Evolutionary conservation across 2,888 invertebrate species (phyloP), one percentile per base, ranked within the genome.

Genomic region (Acanthosepion pharaonis): DNA sequence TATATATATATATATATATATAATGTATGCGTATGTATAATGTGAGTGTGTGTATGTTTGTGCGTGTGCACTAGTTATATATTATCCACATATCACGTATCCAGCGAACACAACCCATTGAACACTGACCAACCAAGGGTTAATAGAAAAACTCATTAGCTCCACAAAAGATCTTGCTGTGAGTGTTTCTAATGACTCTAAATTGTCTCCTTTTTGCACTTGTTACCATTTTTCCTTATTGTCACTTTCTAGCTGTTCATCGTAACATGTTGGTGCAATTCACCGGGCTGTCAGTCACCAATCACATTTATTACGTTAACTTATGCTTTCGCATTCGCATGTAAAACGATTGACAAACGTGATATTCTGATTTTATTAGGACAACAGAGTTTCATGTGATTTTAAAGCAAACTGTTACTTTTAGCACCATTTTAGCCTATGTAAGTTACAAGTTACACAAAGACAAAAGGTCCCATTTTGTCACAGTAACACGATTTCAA

Each of bases 1-100:
- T 78, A 78, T 92, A 92, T 18, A 92, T 92, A 92, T 92, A 92
- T 92, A 92, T 92, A 42, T 92, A 42, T 92, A 91, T 64, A 91
- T 33, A 18, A 8, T 78, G 28, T 78, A 9, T 78, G 28, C n/a
- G 28, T 78, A 9, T n/a, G 28, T 28, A 18, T 42, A 42, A 42
- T 42, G 42, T 78, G 78, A 9, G 78, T n/a, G 78, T n/a, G 11
- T 15, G 78, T 78, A 23, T 15, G n/a, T 78, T 11, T 5, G n/a
- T 78, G 78, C 33, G n/a, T 15, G 18, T 78, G 78, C n/a, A 5
- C 15, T 78, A n/a, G 15, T n/a, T n/a, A 78, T 78, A n/a, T 78
- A n/a, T 78, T 15, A 78, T 78, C n/a, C 78, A n/a, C 78, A 78
- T n/a, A 78, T 78, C 78, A 78, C n/a, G n/a, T 78, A 78, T 78